Conservation (phyloP, 2,888 invertebrate species). For the Notocelia uddmanniana region DNA sequence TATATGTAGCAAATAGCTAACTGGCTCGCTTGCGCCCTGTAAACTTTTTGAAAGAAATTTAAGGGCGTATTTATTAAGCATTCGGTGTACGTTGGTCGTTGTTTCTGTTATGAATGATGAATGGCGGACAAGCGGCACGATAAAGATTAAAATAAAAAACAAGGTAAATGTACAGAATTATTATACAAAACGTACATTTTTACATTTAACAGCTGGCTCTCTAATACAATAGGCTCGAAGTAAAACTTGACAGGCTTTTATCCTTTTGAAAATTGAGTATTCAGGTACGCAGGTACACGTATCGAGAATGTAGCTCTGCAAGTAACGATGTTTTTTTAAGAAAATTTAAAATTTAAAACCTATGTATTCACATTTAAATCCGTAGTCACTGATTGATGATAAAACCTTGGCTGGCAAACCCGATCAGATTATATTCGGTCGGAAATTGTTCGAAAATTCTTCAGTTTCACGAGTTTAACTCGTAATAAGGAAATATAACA, state of each 20-base stretch:
- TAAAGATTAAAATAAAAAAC: background rate
- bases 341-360: background rate
- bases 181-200: background rate
- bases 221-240: background rate
- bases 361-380: background rate
- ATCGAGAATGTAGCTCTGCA: background rate
- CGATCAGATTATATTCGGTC: too few relatives aligned
- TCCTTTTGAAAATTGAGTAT: background rate
- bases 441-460: too few relatives aligned
- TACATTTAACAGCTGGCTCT: background rate
- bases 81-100: slow-evolving; percentile 22
- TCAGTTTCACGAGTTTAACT: too few relatives aligned
- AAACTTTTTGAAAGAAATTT: slow-evolving; percentile 24
- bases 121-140: background rate
- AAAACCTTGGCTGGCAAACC: background rate
- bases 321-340: background rate
- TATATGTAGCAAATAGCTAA: slow-evolving; percentile 27
- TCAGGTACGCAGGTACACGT: background rate
- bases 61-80: slow-evolving; percentile 38
- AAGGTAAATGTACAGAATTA: background rate
- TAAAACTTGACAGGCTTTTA: background rate
- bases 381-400: background rate
- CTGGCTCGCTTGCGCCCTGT: background rate
- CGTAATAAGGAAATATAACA: too few relatives aligned
- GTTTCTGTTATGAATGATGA: slow-evolving; percentile 1